phyloP scores from a whole-genome alignment of 2,797 vertebrate species.

The Tokudaia tokunoshimensis region DNA sequence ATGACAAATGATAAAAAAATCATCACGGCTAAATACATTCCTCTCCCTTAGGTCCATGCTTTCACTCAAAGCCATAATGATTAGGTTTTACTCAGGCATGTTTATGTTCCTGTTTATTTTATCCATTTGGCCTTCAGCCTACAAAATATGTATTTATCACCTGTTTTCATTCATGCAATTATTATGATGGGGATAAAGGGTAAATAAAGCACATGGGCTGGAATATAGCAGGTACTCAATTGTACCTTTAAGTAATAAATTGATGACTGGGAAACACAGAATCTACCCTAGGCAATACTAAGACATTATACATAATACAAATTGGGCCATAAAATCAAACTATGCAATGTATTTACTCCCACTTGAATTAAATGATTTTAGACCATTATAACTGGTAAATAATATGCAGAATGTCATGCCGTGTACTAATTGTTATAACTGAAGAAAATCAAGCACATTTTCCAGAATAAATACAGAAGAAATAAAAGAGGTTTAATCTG shows the following conservation, averaged over 20 bases:
- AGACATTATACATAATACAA: not conserved
- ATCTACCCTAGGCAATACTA: not conserved
- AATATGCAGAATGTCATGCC: not conserved
- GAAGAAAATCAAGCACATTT: constrained; percentile 30
- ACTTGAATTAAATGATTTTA: not conserved
- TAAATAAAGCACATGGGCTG: not conserved
- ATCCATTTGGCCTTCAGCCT: not conserved
- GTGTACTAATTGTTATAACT: not conserved
- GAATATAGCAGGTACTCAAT: not conserved
- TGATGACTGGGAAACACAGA: not conserved
- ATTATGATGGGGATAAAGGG: not conserved
- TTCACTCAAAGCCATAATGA: not conserved
- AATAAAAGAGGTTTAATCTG: not conserved
- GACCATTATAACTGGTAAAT: not conserved
- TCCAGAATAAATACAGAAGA: not conserved
- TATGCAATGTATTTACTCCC: not conserved
- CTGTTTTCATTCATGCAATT: not conserved
- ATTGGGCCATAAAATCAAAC: not conserved
- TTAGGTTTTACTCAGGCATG: not conserved
- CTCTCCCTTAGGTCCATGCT: not conserved
- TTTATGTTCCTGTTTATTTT: constrained; percentile 60
- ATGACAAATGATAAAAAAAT: constrained; percentile 49
- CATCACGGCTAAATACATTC: not conserved
- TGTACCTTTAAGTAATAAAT: constrained; percentile 38
- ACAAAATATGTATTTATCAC: constrained; percentile 55